Conservation (phyloP, 2,113 vertebrate genomes). For the Potamarius usumacintae region DNA sequence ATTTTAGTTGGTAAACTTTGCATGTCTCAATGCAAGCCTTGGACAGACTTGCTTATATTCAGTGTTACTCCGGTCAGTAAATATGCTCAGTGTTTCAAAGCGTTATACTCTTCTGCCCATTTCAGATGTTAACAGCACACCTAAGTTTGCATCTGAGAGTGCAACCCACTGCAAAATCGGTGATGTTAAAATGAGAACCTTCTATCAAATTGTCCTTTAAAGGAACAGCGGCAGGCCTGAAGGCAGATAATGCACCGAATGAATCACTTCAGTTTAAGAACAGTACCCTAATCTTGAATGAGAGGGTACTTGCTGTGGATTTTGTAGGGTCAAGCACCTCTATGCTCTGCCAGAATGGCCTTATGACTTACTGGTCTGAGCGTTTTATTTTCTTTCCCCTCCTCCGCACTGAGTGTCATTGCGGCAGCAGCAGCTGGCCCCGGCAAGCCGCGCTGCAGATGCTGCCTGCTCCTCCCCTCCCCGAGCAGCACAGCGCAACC, state of each 20-base stretch:
- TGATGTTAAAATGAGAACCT: neutral
- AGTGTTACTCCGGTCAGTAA: neutral
- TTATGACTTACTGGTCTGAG: constrained; percentile 59
- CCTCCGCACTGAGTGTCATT: constrained; percentile 48
- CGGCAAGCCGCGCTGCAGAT: constrained; percentile 39
- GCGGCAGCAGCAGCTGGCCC: constrained; percentile 42
- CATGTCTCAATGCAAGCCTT: no score
- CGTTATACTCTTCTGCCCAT: neutral
- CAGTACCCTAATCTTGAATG: neutral
- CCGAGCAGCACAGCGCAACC: constrained; percentile 38
- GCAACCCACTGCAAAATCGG: neutral
- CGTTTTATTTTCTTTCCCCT: constrained; percentile 40
- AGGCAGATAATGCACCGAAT: neutral
- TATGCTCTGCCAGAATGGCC: constrained; percentile 37
- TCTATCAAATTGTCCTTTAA: neutral
- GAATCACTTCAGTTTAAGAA: neutral
- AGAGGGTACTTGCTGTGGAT: constrained; percentile 23
- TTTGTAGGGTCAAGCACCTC: constrained; percentile 19
- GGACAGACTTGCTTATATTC: neutral
- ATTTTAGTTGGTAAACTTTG: neutral
- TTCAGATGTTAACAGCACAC: neutral
- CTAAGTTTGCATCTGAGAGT: neutral
- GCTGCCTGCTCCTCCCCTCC: constrained; percentile 37
- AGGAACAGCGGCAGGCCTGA: neutral
- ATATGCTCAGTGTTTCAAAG: constrained; percentile 24